Evolutionary conservation across 2,113 vertebrate species (phyloP), one percentile per base, ranked within the genome.

Genomic region (Oryzias melastigma): DNA sequence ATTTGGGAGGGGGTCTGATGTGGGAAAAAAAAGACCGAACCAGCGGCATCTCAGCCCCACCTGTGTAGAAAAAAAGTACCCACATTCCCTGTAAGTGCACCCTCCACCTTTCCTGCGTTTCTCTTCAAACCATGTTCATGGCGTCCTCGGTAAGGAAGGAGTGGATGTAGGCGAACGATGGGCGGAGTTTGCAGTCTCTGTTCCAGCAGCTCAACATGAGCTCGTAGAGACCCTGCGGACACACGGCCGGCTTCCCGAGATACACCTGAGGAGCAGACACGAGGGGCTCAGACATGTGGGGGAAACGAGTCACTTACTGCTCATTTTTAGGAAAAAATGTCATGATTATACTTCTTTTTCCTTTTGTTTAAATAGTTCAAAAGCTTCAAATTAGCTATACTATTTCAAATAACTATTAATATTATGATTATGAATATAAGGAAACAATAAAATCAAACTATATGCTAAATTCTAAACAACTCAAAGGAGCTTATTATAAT

Each of bases 201-300:
- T 94, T 91, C 95, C 95, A 97, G 90, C 95, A 97, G 76, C 80
- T 92, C 68, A 95, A 81, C 95, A 97, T 97, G 77, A 96, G 88
- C 86, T 95, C 93, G 1, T 95, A 95, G 57, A 97, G 89, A 53
- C 94, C 90, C 82, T 93, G 90, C 0, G 95, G 95, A 82, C 95
- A 97, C 69, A 95, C 90, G 0, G 91, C 92, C 0, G 95, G 95
- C 46, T 84, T 84, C 53, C 85, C 89, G 77, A 96, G 90, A 76
- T 94, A 94, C 29, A 95, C 92, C 95, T 97, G 78, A 7, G 5
- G 18, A 20, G 52, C 13, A 50, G 48, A 22, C 2, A 40, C 43
- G 14, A 18, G 44, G 5, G 7, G 15, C 13, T 35, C 35, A 4
- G 22, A 22, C 17, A 46, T 16, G 0, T 52, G 8, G 51, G 35